Base-by-base conservation (phyloP, 1,140 invertebrate species). In the Plodia interpunctella region DNA sequence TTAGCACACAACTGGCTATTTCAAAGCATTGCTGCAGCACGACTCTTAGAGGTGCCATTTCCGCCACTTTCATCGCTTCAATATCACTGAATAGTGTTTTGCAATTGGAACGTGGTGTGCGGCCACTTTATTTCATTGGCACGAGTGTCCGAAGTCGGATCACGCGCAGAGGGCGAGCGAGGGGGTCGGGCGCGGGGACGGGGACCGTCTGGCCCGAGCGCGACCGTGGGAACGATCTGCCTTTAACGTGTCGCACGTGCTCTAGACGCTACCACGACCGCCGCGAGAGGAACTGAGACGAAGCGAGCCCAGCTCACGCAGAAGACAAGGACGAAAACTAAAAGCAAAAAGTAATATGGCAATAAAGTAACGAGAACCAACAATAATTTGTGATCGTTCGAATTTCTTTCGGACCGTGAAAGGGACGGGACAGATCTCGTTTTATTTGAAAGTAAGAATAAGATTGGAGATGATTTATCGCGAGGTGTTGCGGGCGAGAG, bases 191-290 rank as follows among this genome's bases (percentile, higher is more conserved):
- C 28, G 64, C 52, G 68, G 69, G 70, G 20, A 49, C 32, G 73
- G 68, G 64, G 64, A 63, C 49, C 60, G 72, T 70, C 70, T 76
- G 72, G 71, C 74, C 73, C 76, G 76, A 79, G 81, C 76, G 59
- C 72, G 82, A 88, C 83, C 86, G 83, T 88, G 86, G 86, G 83
- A 88, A 88, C 81, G 83, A 68, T 83, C 77, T 86, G 86, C 83
- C 86, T 87, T 88, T 88, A 88, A 87, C 86, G 77, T 74, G 76
- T 80, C 80, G 83, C 86, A 88, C 83, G 86, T 88, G 86, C 86
- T 87, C 78, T 63, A 71, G 72, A 76, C 74, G 78, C 79, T 80
- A 79, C 78, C 72, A 78, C 73, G 63, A 76, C 78, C 80, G 78
- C 78, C 72, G 76, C 73, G 63, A 76, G 81, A 66, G 56, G 55